These are phyloP conservation scores for Yasuhikotakia modesta DNA, from an alignment of 2,797 vertebrate species.

Conservation along the genomic window DNA sequence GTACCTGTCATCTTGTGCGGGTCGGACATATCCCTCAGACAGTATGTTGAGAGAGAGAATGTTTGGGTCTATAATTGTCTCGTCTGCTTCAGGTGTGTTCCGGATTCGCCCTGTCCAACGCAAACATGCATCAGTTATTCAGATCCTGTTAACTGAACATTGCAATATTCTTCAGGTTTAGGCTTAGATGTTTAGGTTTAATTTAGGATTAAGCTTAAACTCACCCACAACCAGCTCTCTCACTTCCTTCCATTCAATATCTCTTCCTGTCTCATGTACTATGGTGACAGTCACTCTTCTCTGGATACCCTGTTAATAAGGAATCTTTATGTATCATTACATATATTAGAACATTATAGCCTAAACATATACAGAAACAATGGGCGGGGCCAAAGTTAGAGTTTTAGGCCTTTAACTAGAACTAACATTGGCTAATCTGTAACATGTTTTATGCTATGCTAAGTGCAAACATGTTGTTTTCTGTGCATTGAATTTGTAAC, in stretches of 20 bases:
- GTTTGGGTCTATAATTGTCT: conserved; percentile 93
- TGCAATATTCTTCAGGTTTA: neutral
- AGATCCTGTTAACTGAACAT: neutral
- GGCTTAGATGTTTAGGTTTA: too few relatives aligned
- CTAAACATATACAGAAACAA: neutral
- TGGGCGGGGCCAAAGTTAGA: too few relatives aligned
- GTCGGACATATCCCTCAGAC: conserved; percentile 85
- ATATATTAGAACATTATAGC: neutral
- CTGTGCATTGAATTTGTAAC: too few relatives aligned
- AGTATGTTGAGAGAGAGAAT: conserved; percentile 97
- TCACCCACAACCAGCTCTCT: conserved; percentile 95
- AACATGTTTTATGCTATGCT: too few relatives aligned
- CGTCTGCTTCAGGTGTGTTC: conserved; percentile 90
- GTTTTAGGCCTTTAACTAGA: too few relatives aligned
- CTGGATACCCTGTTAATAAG: conserved; percentile 93
- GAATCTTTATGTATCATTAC: too few relatives aligned
- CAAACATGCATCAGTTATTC: conserved; percentile 12
- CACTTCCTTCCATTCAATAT: conserved; percentile 92
- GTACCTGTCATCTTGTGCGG: conserved; percentile 92
- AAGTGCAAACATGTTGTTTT: too few relatives aligned
- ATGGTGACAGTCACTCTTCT: conserved; percentile 92
- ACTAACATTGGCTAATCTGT: too few relatives aligned
- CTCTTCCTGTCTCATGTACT: conserved; percentile 90
- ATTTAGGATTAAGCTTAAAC: conserved; percentile 53
- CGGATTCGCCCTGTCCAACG: conserved; percentile 85